Base-by-base conservation (phyloP, 2,888 invertebrate genomes). In the Digitonthophagus gazella region DNA sequence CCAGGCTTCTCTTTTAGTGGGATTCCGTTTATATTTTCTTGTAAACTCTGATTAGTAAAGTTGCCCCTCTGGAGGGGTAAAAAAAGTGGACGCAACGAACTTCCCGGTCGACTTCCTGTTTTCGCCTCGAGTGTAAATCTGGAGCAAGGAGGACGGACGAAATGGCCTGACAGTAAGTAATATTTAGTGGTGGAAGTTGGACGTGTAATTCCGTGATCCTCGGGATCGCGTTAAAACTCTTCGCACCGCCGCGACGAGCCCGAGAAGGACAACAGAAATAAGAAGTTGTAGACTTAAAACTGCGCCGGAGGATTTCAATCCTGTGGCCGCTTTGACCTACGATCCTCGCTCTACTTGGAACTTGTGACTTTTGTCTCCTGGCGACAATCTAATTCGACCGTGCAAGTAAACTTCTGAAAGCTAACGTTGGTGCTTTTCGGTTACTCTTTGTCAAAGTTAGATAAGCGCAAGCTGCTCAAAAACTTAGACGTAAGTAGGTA, bases 101-200 rank as follows among this genome's bases (percentile, higher is more conserved):
- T 61, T 61, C 61, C 20, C 61, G 61, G 18, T 6, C 61, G 61
- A 19, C 61, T 61, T 61, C 20, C 61, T 61, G 61, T 61, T 61
- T 61, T 61, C 20, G 61, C 20, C 20, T n/a, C 18, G 18, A 20
- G 61, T 61, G 16, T 61, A 61, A 61, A 61, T 61, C 61, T 61
- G 18, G 58, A 20, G 65, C 68, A 69, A 69, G 58, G 66, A 66
- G 68, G 65, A 66, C 61, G 56, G 65, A 69, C 66, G 68, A 69
- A 69, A 69, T 66, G 68, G 61, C 44, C 54, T 61, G 68, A 69
- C 68, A 61, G 61, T 69, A 69, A 69, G 66, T 69, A 69, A 69
- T 69, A 69, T 69, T 69, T 69, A 69, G 68, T 69, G 68, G 65
- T 69, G 55, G 61, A 69, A 69, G 65, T 69, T 69, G 66, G 66